Percentiles rank a stretch among this genome's conserved stretches.
phyloP scores from a whole-genome alignment of 2,888 invertebrate species.

The Aporophyla lueneburgensis region DNA sequence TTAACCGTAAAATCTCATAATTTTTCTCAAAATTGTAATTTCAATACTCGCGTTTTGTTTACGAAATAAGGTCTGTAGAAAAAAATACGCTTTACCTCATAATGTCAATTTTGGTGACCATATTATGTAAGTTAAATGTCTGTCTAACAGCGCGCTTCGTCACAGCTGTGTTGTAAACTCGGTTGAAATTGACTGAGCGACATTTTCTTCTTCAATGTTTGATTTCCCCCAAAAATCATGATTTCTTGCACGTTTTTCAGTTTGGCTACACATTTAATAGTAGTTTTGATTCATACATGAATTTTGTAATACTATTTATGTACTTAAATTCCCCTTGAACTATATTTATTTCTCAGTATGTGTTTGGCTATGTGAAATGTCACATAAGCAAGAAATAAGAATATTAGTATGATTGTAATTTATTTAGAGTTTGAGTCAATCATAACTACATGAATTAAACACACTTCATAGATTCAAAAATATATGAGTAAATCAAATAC shows the following conservation, averaged over 20 bases:
- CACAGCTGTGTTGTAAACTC: slow-evolving; percentile 38
- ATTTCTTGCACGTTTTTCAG: slow-evolving; percentile 66
- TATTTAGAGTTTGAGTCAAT: slow-evolving; percentile 9
- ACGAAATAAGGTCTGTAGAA: slow-evolving; percentile 12
- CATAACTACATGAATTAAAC: slow-evolving; percentile 5
- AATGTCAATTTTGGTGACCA: slow-evolving; percentile 35
- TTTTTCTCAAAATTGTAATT: neutral
- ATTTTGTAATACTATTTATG: slow-evolving; percentile 46
- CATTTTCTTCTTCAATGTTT: slow-evolving; percentile 32
- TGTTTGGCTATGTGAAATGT: slow-evolving; percentile 7
- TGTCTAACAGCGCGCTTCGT: slow-evolving; percentile 51
- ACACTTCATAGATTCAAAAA: neutral
- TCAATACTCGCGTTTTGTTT: slow-evolving; percentile 15
- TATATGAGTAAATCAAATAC: neutral
- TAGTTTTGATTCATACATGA: slow-evolving; percentile 33
- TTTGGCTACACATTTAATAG: slow-evolving; percentile 58
- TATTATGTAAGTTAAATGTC: slow-evolving; percentile 20
- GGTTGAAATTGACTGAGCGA: slow-evolving; percentile 61
- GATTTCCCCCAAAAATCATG: slow-evolving; percentile 20
- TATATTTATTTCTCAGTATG: slow-evolving; percentile 23
- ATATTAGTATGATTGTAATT: slow-evolving; percentile 7
- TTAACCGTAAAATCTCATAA: neutral
- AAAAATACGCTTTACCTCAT: slow-evolving; percentile 43
- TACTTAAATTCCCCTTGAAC: slow-evolving; percentile 53
- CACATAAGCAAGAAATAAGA: neutral